Percentiles rank a stretch among this genome's conserved stretches.
phyloP scores from a whole-genome alignment of 2,888 invertebrate species.

The Monoplex corrugatus region DNA sequence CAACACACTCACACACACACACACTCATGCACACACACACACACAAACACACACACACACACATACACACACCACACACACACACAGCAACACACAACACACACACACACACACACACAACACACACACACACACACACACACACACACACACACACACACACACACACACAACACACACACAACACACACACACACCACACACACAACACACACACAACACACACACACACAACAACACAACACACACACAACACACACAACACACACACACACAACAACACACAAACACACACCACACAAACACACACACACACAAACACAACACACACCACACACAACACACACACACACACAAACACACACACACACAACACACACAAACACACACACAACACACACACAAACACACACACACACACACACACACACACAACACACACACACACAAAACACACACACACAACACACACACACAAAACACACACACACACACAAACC shows the following conservation, averaged over 20 bases:
- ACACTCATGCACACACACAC: neutral
- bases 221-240: neutral
- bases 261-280: neutral
- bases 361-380: neutral
- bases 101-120: neutral
- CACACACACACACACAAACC: conserved; percentile 10
- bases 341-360: neutral
- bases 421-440: neutral
- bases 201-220: neutral
- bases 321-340: no score
- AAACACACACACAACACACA: neutral
- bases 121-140: neutral
- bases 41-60: neutral
- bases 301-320: neutral
- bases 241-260: no score
- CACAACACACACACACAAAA: no score
- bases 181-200: conserved; percentile 11
- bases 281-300: neutral
- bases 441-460: neutral
- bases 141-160: neutral
- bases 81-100: no score
- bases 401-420: neutral
- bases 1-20: neutral
- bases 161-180: neutral
- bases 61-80: no score